Evolutionary conservation across 2,888 invertebrate genomes (phyloP).

Genomic region (Periphyllus acericola): DNA sequence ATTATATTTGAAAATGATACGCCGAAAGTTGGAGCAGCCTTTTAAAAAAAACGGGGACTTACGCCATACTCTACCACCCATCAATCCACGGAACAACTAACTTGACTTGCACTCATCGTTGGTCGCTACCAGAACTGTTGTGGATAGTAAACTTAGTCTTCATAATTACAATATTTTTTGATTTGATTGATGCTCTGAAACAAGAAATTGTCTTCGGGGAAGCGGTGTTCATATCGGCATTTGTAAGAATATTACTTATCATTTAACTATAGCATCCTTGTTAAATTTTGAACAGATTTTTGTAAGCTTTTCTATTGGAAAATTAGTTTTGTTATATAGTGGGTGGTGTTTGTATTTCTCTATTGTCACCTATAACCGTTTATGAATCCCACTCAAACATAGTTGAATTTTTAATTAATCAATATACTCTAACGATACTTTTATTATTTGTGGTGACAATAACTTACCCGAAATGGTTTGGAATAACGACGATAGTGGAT

Average conservation of each 20-base stretch:
- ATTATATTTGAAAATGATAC: neutral
- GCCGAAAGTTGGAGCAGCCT: neutral
- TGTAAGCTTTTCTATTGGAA: neutral
- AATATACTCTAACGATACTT: constrained; percentile 12
- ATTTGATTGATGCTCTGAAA: constrained; percentile 12
- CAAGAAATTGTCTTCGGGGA: constrained; percentile 34
- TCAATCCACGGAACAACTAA: neutral
- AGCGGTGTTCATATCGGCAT: constrained; percentile 28
- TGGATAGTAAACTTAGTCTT: constrained; percentile 16
- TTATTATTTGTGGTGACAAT: constrained; percentile 4
- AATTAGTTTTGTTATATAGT: neutral
- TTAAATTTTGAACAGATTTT: constrained; percentile 5
- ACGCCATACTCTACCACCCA: neutral
- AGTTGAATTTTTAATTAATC: constrained; percentile 1
- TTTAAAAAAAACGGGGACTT: neutral
- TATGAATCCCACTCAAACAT: neutral
- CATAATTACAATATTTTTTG: constrained; percentile 14
- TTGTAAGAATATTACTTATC: constrained; percentile 14
- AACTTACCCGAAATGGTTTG: constrained; percentile 20
- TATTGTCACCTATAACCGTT: neutral
- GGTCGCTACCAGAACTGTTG: neutral
- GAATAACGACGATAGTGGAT: constrained; percentile 26
- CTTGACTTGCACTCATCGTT: neutral
- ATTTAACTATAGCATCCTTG: neutral
- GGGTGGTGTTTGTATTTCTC: neutral